Base-by-base conservation (phyloP, 1,140 invertebrate species). In the Pseudomyrmex gracilis region DNA sequence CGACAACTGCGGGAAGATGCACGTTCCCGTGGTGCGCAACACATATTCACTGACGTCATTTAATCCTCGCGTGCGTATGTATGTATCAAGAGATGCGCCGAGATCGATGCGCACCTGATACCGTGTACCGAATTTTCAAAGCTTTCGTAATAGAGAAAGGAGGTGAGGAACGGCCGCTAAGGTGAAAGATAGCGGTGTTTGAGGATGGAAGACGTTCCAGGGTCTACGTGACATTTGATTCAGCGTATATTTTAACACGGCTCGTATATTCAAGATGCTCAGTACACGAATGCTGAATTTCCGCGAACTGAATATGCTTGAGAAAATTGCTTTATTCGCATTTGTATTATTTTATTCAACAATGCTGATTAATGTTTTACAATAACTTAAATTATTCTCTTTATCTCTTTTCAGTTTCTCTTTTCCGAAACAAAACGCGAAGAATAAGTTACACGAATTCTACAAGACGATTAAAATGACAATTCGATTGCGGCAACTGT, bases 91-190 rank as follows among this genome's bases (percentile, higher is more conserved):
- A 43, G 58, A 64, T 20, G 34, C 34, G 34, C 34, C 34, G 5
- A 34, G 34, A 34, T 34, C 34, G 34, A 43, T 15, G 58, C 58
- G 8, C 43, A 51, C 12, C 22, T 66, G 45, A 68, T 43, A 53
- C 70, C 10, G 10, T 22, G 12, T 57, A 73, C 34, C 61, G 82
- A 83, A 90, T 84, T 67, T 85, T 51, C 57, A 43, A 34, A 53
- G 20, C 76, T 88, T 85, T 88, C 78, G 85, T 74, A 89, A 89
- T 66, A 87, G 89, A 84, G 88, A 90, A 90, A 89, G 88, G 86
- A 90, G 70, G 53, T 13, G 22, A 43, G 3, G 43, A 70, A 49
- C 45, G 34, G 9, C 45, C 17, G 86, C 15, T n/a, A 47, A 53
- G 66, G 70, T 61, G 70, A 84, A 87, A 88, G 90, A 87, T 90